Evolutionary conservation across 2,888 invertebrate genomes (phyloP).

Genomic region (Stegana nigrithorax): DNA sequence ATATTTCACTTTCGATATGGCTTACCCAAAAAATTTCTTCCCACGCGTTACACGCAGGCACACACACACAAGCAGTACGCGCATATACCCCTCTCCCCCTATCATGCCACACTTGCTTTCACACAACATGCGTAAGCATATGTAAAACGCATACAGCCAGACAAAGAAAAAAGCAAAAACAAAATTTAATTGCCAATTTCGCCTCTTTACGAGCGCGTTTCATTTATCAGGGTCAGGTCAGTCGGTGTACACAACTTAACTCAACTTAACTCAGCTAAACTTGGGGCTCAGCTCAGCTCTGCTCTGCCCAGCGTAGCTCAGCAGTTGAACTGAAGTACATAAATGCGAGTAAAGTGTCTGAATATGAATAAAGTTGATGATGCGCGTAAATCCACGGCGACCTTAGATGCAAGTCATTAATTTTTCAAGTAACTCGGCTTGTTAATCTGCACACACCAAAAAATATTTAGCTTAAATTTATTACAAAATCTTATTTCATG

Average conservation of each 20-base stretch:
- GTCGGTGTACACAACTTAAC: too few species aligned
- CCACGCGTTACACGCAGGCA: slow-evolving; percentile 27
- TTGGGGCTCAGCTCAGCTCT: not conserved
- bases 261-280: not conserved
- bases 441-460: not conserved
- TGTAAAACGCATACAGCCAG: too few species aligned
- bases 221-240: slow-evolving; percentile 15
- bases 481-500: not conserved
- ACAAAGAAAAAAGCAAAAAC: too few species aligned
- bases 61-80: slow-evolving; percentile 1
- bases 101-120: not conserved
- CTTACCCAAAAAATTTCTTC: slow-evolving; percentile 27
- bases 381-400: not conserved
- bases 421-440: not conserved
- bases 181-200: slow-evolving; percentile 33
- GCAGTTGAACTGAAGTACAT: too few species aligned
- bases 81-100: not conserved
- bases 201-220: slow-evolving; percentile 22
- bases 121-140: too few species aligned
- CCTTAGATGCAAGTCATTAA: slow-evolving; percentile 9
- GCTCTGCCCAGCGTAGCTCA: too few species aligned
- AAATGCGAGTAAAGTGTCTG: not conserved
- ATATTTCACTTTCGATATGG: not conserved
- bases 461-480: not conserved
- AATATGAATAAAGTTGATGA: not conserved